phyloP scores from a whole-genome alignment of 2,797 vertebrate genomes.

The Phylloscopus collybita region DNA sequence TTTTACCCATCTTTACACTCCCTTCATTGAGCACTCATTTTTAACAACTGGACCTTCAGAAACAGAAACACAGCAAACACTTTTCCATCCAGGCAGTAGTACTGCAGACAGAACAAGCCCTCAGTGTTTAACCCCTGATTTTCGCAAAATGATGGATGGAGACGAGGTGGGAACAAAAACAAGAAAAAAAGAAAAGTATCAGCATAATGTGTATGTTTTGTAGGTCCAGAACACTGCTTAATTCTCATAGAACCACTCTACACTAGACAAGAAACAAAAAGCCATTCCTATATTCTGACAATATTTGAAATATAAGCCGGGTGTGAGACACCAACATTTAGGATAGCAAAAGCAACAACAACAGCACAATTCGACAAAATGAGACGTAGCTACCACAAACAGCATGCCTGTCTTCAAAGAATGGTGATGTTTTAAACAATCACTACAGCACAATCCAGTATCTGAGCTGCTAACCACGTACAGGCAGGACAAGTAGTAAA shows the following conservation, averaged over 20 bases:
- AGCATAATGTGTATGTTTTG: neutral
- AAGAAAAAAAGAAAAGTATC: neutral
- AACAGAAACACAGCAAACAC: neutral
- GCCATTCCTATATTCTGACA: neutral
- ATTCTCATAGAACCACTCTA: neutral
- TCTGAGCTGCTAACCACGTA: rapidly evolving
- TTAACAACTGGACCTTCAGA: neutral
- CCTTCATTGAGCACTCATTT: neutral
- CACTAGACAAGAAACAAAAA: neutral
- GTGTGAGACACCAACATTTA: neutral
- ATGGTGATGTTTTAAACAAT: neutral
- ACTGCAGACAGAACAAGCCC: neutral
- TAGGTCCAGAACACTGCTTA: neutral
- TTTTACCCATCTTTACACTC: neutral
- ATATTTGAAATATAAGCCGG: neutral
- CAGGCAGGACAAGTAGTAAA: neutral
- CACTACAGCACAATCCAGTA: neutral
- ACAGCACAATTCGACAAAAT: neutral
- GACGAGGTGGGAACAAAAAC: neutral
- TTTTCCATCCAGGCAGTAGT: neutral
- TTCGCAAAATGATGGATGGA: neutral
- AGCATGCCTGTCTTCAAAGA: neutral
- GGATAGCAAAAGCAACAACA: neutral
- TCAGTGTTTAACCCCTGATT: rapidly evolving
- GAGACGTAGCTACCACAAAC: neutral